A percentile compares a stretch with the other conserved stretches of the same genome.
phyloP scores from a whole-genome alignment of 1,140 invertebrate genomes.

The Eumeta japonica region DNA sequence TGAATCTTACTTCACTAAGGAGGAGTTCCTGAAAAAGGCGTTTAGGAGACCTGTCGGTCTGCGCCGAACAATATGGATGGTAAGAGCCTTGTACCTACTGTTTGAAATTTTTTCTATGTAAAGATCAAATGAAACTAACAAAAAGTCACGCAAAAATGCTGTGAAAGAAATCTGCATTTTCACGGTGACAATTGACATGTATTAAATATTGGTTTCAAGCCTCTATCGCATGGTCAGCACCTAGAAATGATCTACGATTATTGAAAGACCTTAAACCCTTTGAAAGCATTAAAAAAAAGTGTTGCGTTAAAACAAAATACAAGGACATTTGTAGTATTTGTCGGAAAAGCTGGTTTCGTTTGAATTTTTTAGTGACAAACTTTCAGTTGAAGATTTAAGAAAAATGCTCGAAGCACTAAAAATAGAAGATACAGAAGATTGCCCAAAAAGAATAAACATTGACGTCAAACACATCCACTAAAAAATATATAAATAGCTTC shows the following conservation, averaged over 20 bases:
- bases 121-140: constrained; percentile 21
- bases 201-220: constrained; percentile 22
- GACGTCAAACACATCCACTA: constrained; percentile 3
- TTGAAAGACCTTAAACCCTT: constrained; percentile 19
- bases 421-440: constrained; percentile 6
- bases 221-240: constrained; percentile 13
- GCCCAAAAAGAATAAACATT: too few species aligned
- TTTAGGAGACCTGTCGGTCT: constrained; percentile 19
- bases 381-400: constrained; percentile 6
- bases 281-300: constrained; percentile 17
- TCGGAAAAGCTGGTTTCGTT: constrained; percentile 9
- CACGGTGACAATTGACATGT: constrained; percentile 19
- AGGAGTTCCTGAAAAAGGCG: constrained; percentile 17
- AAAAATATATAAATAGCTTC: constrained; percentile 10
- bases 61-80: constrained; percentile 31
- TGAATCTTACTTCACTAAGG: constrained; percentile 18
- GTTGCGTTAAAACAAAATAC: too few species aligned
- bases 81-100: constrained; percentile 37
- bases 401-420: constrained; percentile 8
- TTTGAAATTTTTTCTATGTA: constrained; percentile 37
- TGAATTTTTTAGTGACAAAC: constrained; percentile 9
- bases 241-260: constrained; percentile 21
- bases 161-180: constrained; percentile 24
- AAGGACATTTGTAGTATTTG: too few species aligned
- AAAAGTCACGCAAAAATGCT: constrained; percentile 17